Base-by-base conservation (phyloP, 1,140 invertebrate genomes). In the Aphaenogaster floridana region DNA sequence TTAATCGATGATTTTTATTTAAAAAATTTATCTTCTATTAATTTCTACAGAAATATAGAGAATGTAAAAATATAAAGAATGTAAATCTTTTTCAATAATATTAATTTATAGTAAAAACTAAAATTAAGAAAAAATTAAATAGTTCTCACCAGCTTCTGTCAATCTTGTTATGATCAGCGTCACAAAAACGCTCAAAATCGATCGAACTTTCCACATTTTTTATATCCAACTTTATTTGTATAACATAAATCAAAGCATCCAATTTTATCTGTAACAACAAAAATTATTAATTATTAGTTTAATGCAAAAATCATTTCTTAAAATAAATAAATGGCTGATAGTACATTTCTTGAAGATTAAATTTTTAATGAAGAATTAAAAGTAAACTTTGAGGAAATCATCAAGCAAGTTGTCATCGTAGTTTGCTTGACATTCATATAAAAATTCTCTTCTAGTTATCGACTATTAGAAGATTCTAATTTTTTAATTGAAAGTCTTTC, bases 121-220 rank as follows among this genome's bases (percentile, higher is more conserved):
- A 71, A 21, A 21, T 36, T 17, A 11, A 28, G 21, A 15, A n/a
- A 45, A 15, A 39, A 63, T 45, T 48, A 42, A 85, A 50, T 78
- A 59, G 8, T 66, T 74, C 88, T 91, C 63, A 92, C 92, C 81
- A 52, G 66, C 66, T 61, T 81, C 2, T 39, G 86, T 68, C 5
- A 83, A 50, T 3, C 86, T 88, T 34, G 59, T 34, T 1, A 83
- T 76, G 39, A 84, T 81, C 17, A 91, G 15, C 17, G 69, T 52
- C 63, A 84, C 39, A 42, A 93, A 61, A 11, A 88, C 39, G 36
- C 71, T 66, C 11, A 91, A 59, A 42, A 84, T 88, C 36, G 42
- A 39, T 17, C 72, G 57, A 52, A 8, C 57, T 21, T 80, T 85
- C 88, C 87, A 86, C 93, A 94, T 94, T 8, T 84, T 84, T 61